Conservation (phyloP, 2,888 invertebrate species). For the Acrocyrtus sp. region DNA sequence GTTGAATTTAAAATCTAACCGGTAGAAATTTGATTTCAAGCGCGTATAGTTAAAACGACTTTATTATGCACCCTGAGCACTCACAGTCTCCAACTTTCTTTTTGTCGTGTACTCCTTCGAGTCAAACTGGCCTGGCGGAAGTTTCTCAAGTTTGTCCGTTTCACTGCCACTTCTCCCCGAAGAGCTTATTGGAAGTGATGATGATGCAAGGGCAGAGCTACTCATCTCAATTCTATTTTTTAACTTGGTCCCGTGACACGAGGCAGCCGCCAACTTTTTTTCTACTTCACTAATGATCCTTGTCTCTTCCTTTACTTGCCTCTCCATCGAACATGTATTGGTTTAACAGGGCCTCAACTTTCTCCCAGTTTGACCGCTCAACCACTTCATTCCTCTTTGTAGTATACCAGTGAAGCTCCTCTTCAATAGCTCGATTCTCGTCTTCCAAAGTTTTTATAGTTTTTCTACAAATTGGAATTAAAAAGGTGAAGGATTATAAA, state of each 20-base stretch:
- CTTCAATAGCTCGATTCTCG: slow-evolving; percentile 58
- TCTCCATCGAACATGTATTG: slow-evolving; percentile 48
- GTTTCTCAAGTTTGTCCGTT: slow-evolving; percentile 69
- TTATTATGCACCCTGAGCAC: too few species aligned
- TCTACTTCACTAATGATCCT: slow-evolving; percentile 52
- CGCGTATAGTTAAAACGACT: too few species aligned
- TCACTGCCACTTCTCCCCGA: slow-evolving; percentile 62
- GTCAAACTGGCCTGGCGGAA: slow-evolving; percentile 49
- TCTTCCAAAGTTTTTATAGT: slow-evolving; percentile 49
- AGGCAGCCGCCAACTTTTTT: slow-evolving; percentile 65
- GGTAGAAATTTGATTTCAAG: too few species aligned
- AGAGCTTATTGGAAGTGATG: not conserved
- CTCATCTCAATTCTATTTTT: slow-evolving; percentile 66
- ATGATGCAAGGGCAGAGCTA: not conserved
- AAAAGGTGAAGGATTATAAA: slow-evolving; percentile 1
- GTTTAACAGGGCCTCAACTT: slow-evolving; percentile 64
- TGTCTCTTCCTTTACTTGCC: slow-evolving; percentile 50
- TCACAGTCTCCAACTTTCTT: slow-evolving; percentile 61
- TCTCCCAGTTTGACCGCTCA: slow-evolving; percentile 47
- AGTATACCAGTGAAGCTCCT: slow-evolving; percentile 53
- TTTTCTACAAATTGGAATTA: slow-evolving; percentile 40
- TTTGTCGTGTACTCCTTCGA: slow-evolving; percentile 56
- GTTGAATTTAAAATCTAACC: too few species aligned
- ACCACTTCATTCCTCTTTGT: slow-evolving; percentile 47
- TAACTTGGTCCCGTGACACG: slow-evolving; percentile 64